These are phyloP conservation scores for Eubucco bourcierii DNA, from an alignment of 2,113 vertebrate species.

Conservation along the genomic window DNA sequence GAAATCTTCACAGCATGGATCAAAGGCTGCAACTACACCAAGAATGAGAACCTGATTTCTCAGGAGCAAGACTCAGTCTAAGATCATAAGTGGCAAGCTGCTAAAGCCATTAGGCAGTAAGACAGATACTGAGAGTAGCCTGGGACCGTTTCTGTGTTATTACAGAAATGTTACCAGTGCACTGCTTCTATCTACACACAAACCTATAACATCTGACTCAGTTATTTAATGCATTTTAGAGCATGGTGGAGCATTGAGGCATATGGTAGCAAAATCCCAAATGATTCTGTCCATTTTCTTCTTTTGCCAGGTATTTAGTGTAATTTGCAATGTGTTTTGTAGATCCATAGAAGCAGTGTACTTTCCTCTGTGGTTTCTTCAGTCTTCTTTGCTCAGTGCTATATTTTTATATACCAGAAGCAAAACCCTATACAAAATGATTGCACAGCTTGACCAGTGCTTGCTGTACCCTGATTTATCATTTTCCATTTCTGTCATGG, in stretches of 20 bases:
- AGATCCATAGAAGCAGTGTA: not conserved
- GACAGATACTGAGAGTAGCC: not conserved
- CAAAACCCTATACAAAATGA: not conserved
- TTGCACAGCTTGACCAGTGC: not conserved
- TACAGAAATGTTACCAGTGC: not conserved
- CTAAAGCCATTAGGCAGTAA: not conserved
- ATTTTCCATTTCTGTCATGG: not conserved
- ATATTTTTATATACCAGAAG: not conserved
- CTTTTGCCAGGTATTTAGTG: not conserved
- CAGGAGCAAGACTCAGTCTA: not conserved
- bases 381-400: not conserved
- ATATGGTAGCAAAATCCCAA: not conserved
- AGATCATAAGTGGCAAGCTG: not conserved
- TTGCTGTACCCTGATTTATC: not conserved
- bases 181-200: not conserved
- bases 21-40: not conserved
- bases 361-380: not conserved
- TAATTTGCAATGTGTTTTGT: not conserved
- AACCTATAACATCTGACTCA: not conserved
- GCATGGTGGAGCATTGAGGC: not conserved
- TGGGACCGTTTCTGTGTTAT: not conserved
- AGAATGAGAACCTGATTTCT: not conserved
- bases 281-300: not conserved
- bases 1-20: not conserved
- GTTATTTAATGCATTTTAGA: not conserved